These are phyloP conservation scores for Oligia strigilis DNA, from an alignment of 2,888 invertebrate species.

Conservation along the genomic window DNA sequence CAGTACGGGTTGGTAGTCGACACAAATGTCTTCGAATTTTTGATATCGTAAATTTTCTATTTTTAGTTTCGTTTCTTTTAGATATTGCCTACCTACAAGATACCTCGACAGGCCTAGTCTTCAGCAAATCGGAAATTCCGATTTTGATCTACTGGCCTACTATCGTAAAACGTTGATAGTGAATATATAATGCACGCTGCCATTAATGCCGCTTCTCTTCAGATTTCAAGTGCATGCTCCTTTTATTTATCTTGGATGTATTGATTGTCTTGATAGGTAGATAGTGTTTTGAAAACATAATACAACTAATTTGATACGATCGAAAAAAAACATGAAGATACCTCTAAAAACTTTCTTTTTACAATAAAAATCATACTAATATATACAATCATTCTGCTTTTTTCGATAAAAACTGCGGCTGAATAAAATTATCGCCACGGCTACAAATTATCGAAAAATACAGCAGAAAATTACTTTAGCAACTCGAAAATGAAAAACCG, in stretches of 20 bases:
- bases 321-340: no score
- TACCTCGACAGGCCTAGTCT: background rate
- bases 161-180: background rate
- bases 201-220: no score
- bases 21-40: no score
- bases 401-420: background rate
- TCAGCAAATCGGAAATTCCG: background rate
- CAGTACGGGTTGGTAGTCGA: no score
- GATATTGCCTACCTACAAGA: background rate
- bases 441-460: background rate
- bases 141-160: background rate
- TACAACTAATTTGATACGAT: no score
- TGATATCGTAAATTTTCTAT: background rate
- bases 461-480: background rate
- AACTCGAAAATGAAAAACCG: background rate
- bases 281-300: no score
- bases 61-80: background rate
- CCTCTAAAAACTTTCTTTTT: no score
- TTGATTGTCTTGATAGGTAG: no score
- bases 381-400: no score
- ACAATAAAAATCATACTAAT: no score
- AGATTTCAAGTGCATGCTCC: background rate
- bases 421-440: no score
- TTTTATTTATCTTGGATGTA: background rate
- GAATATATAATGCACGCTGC: background rate